Percentiles rank a stretch among this genome's conserved stretches.
Conservation (phyloP, 1,140 invertebrate species). For the Heliconius melpomene region DNA sequence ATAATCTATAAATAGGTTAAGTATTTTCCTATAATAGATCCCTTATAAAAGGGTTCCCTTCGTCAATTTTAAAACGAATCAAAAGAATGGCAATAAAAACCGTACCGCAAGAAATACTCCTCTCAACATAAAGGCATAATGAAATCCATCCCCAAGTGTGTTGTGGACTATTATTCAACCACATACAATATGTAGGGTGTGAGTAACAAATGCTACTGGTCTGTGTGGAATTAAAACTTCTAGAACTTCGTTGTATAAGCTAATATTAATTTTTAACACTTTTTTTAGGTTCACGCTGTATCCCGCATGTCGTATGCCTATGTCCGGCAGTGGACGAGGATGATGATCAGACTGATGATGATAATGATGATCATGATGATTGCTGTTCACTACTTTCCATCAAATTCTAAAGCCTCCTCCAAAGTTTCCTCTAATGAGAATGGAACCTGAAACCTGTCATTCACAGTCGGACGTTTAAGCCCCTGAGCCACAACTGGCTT, state of each 20-base stretch:
- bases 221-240: slow-evolving; percentile 40
- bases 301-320: too few relatives aligned
- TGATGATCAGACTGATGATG: too few relatives aligned
- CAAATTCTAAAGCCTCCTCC: too few relatives aligned
- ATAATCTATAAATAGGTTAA: slow-evolving; percentile 28
- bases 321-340: too few relatives aligned
- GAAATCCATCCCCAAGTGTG: slow-evolving; percentile 77
- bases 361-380: too few relatives aligned
- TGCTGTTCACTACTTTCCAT: too few relatives aligned
- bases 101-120: slow-evolving; percentile 52
- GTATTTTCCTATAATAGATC: slow-evolving; percentile 1
- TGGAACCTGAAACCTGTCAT: too few relatives aligned
- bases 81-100: slow-evolving; percentile 54
- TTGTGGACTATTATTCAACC: slow-evolving; percentile 74
- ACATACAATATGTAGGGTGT: slow-evolving; percentile 62
- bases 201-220: slow-evolving; percentile 68
- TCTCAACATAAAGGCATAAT: slow-evolving; percentile 72
- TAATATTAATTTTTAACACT: background rate
- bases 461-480: too few relatives aligned
- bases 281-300: too few relatives aligned
- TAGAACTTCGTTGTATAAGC: slow-evolving; percentile 14
- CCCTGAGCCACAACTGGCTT: too few relatives aligned
- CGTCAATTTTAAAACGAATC: slow-evolving; percentile 50
- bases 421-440: too few relatives aligned
- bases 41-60: slow-evolving; percentile 21